Conservation (phyloP, 2,797 vertebrate species). For the Lacerta viridis region DNA sequence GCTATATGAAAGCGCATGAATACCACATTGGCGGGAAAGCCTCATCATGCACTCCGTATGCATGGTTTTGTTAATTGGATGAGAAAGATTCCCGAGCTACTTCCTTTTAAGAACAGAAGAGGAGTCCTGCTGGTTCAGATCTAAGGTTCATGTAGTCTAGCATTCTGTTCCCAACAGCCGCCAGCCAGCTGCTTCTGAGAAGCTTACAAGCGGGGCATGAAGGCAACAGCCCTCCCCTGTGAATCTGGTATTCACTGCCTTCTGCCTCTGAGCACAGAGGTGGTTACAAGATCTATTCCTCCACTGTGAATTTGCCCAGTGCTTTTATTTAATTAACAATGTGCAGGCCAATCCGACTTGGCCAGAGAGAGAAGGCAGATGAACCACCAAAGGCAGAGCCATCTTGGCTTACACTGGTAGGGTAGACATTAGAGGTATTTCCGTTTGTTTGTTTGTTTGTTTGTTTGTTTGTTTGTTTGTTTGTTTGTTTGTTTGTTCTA, state of each 20-base stretch:
- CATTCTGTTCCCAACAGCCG: neutral
- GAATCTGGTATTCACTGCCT: neutral
- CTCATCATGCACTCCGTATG: neutral
- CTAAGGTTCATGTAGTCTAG: neutral
- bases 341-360: neutral
- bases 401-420: neutral
- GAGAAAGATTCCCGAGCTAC: slow-evolving; percentile 38
- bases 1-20: slow-evolving; percentile 21
- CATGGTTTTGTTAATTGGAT: slow-evolving; percentile 55
- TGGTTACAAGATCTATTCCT: neutral
- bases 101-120: slow-evolving; percentile 28
- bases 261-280: neutral
- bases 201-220: neutral
- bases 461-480: too few relatives aligned
- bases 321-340: slow-evolving; percentile 6
- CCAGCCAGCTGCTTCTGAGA: neutral
- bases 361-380: neutral
- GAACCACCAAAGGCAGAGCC: neutral
- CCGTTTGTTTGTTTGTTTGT: too few relatives aligned
- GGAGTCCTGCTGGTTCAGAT: neutral
- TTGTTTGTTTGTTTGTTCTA: too few relatives aligned
- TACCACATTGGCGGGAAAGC: slow-evolving; percentile 19
- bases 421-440: neutral
- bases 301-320: neutral
- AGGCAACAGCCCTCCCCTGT: neutral